Base-by-base conservation (phyloP, 53 echinoderm and acorn worm genomes). In the Henricia sp. region DNA sequence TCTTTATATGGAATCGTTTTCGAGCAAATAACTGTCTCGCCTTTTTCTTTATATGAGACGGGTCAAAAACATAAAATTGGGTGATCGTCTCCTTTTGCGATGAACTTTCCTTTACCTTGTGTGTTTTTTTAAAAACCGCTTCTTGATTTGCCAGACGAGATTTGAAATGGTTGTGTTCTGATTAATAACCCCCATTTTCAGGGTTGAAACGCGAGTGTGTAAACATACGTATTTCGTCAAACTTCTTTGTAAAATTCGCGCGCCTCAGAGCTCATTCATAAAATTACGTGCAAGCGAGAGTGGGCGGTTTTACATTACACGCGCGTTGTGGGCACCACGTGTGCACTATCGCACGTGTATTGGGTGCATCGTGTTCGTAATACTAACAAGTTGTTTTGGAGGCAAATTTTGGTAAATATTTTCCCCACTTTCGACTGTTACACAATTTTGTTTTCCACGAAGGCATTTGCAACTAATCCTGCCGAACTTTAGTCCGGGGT, bases 341-440 rank as follows among this genome's bases (percentile, higher is more conserved):
- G 51, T 17, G 20, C 52, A 71, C 10, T 19, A 56, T 21, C 4
- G 13, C n/a, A 36, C 55, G 55, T 36, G 73, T 25, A 51, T 68
- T 71, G 46, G 50, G 48, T 53, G 27, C 27, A 54, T 30, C 30
- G 33, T 51, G 6, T 6, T 20, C 13, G 52, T 35, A 33, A 52
- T n/a, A n/a, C 37, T 73, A 73, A 73, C 73, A 73, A 13, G 73
- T 73, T 73, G 73, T 73, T 73, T 52, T 73, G n/a, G 53, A 35
- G 73, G 19, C 35, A 37, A 72, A 9, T 73, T 73, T 73, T 30
- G 55, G 73, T 73, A 73, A 73, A 73, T 73, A 73, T 73, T 73
- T 73, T 73, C 73, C 54, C 37, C 73, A 73, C 54, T 73, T 53
- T 36, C 32, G 11, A 1, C 17, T 23, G n/a, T 20, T 23, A 35